These are phyloP conservation scores for Odiellus spinosus DNA, from an alignment of 2,888 invertebrate species.

Conservation along the genomic window DNA sequence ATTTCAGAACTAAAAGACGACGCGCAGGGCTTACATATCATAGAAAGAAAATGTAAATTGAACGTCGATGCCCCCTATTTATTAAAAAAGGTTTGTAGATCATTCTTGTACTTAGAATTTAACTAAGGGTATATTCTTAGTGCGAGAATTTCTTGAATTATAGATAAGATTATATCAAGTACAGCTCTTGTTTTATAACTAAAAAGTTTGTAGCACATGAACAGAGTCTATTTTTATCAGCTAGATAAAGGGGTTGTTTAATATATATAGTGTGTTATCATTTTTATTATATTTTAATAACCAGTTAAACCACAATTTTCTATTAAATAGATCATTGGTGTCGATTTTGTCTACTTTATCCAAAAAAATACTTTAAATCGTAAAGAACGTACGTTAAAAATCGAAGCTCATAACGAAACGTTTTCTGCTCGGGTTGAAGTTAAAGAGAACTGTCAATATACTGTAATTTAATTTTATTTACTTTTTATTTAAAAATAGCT, in stretches of 20 bases:
- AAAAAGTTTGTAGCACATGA: no score
- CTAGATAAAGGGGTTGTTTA: no score
- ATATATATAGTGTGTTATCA: no score
- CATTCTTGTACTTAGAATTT: no score
- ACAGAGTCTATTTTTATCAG: no score
- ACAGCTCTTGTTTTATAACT: no score
- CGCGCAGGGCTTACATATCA: slow-evolving; percentile 58
- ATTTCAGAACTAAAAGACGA: slow-evolving; percentile 56
- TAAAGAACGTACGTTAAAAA: slow-evolving; percentile 57
- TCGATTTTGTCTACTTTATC: slow-evolving; percentile 74
- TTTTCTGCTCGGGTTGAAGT: slow-evolving; percentile 68
- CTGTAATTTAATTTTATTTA: slow-evolving; percentile 43
- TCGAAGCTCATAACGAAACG: slow-evolving; percentile 83
- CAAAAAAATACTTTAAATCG: slow-evolving; percentile 76
- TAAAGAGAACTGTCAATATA: slow-evolving; percentile 72
- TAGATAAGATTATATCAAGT: no score
- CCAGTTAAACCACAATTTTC: slow-evolving; percentile 1
- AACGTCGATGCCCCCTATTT: slow-evolving; percentile 87
- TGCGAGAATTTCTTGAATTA: no score
- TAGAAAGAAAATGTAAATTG: slow-evolving; percentile 70
- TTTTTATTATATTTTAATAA: not conserved
- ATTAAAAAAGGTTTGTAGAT: slow-evolving; percentile 58
- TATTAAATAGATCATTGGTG: slow-evolving; percentile 58
- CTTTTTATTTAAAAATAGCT: not conserved
- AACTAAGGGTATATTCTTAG: no score